phyloP scores from a whole-genome alignment of 2,113 vertebrate species.

The Upupa epops region DNA sequence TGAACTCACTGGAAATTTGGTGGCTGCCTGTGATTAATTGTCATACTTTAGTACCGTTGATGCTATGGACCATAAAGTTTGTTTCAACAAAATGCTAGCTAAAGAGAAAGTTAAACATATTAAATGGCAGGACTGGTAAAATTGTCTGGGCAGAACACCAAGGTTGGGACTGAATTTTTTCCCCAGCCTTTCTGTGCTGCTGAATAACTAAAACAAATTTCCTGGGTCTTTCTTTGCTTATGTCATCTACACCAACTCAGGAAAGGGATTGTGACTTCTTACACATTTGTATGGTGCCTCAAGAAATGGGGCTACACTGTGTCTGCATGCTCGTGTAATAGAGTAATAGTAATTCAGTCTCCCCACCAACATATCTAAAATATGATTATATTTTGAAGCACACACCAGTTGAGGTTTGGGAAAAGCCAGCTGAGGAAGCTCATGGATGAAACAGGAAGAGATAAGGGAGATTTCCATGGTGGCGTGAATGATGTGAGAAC shows the following conservation, averaged over 20 bases:
- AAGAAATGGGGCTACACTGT: background rate
- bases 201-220: slow-evolving; percentile 7
- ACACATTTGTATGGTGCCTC: background rate
- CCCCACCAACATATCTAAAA: background rate
- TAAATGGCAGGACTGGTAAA: background rate
- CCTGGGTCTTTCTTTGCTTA: background rate
- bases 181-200: background rate
- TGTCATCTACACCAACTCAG: background rate
- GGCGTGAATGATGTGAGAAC: background rate
- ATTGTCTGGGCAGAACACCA: slow-evolving; percentile 11
- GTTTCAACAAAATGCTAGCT: slow-evolving; percentile 25
- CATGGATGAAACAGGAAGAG: background rate
- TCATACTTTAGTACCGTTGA: background rate
- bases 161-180: background rate
- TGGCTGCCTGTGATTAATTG: background rate
- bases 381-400: background rate
- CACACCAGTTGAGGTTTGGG: rapidly evolving
- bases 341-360: too few species aligned
- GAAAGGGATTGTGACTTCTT: background rate
- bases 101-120: background rate
- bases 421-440: background rate
- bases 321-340: rapidly evolving
- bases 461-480: background rate
- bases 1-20: background rate
- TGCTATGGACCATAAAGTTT: slow-evolving; percentile 21